phyloP scores from a whole-genome alignment of 2,888 invertebrate species.

The Biston betularia region DNA sequence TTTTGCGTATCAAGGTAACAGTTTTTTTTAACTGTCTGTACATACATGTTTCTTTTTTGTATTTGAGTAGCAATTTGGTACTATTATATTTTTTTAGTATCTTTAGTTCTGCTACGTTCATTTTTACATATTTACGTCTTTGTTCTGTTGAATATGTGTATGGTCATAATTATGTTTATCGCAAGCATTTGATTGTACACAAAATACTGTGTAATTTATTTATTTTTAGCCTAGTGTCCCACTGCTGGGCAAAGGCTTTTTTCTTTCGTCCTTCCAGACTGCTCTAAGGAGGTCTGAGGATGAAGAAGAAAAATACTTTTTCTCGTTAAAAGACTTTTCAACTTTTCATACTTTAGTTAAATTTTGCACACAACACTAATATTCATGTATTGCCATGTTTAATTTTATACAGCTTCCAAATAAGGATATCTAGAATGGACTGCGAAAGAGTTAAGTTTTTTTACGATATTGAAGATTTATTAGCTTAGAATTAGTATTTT shows the following conservation, averaged over 20 bases:
- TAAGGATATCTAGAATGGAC: conserved; percentile 23
- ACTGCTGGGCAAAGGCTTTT: too few relatives aligned
- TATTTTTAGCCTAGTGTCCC: too few relatives aligned
- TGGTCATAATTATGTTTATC: not conserved
- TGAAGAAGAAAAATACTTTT: too few relatives aligned
- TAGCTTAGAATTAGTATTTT: conserved; percentile 8
- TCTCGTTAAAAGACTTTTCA: not conserved
- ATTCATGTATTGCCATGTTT: conserved; percentile 14
- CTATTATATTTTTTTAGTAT: not conserved
- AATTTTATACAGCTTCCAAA: conserved; percentile 13
- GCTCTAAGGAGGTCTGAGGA: too few relatives aligned
- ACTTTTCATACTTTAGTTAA: conserved; percentile 2
- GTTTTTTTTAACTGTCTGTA: conserved; percentile 20
- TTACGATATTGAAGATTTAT: conserved; percentile 24
- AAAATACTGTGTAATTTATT: too few relatives aligned
- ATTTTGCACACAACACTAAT: conserved; percentile 35
- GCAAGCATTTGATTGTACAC: too few relatives aligned
- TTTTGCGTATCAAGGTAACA: conserved; percentile 28
- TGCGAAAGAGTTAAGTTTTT: conserved; percentile 21
- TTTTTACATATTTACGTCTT: not conserved
- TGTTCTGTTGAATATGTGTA: not conserved
- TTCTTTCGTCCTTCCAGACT: too few relatives aligned
- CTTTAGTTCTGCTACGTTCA: conserved; percentile 3
- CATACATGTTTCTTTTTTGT: not conserved
- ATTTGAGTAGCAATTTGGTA: conserved; percentile 6